Base-by-base conservation (phyloP, 2,797 vertebrate genomes). In the Nyctibius grandis region DNA sequence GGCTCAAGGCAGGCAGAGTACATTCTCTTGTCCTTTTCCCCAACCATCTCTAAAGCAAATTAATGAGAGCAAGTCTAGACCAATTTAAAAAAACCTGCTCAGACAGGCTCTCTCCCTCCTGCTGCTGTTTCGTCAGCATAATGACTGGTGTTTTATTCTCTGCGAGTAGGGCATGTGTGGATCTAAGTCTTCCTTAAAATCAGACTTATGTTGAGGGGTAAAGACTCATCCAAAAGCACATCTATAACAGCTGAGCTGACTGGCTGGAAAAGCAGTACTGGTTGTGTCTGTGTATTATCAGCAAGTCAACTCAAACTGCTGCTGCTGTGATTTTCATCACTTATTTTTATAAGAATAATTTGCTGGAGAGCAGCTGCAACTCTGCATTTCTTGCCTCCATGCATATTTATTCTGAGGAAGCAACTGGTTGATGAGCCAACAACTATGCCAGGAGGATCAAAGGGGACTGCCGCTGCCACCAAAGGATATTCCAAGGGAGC, bases 51-150 rank as follows among this genome's bases (percentile, higher is more conserved):
- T 64, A 42, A 69, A 79, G 72, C 63, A 82, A 90, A 61, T 76
- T 91, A 94, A 87, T 42, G 51, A 90, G 53, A 94, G 40, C 69
- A 76, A 94, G 80, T 93, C 85, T 93, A 91, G 85, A 88, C 88
- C 51, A 19, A 86, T 79, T 91, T 72, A 82, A 42, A 9, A 44
- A 44, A 51, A 61, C 34, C 74, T 82, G 70, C 67, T 92, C 85
- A 59, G 63, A 88, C 84, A 59, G 74, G 77, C 63, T 85, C n/a
- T 68, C n/a, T 94, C 28, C 12, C 11, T 75, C 36, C 75, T 31
- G 31, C 54, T 73, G 29, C 12, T 82, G 83, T 85, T 83, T 56
- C 87, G n/a, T 79, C 83, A 86, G 76, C 54, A 23, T 64, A 68
- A 82, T 38, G 51, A 14, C 73, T 63, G 51, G 33, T 1, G 0